Evolutionary conservation across 2,113 vertebrate species (phyloP), one percentile per base, ranked within the genome.

Genomic region (Canis aureus): DNA sequence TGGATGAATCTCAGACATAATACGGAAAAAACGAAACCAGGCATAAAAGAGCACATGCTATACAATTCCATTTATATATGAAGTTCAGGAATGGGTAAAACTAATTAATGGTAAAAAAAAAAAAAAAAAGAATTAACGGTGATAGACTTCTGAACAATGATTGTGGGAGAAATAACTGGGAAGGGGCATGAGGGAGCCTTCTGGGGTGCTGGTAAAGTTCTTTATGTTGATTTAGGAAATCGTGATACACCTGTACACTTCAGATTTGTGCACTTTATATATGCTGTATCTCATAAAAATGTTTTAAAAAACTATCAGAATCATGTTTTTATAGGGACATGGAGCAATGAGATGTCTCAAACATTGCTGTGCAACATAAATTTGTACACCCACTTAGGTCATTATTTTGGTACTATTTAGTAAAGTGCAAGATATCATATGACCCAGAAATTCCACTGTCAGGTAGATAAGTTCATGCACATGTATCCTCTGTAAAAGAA

Each of bases 81-180:
- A 74, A 94, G 35, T 66, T 94, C 81, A 87, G 57, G 22, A 94
- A 86, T 81, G 7, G 19, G 2, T 74, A 62, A 62, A 93, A 43
- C 43, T 43, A 43, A 43, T 43, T 43, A 43, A 43, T 43, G 43
- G 43, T 43, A 43, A 43, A 43, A 43, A 43, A 43, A 43, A 43
- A 43, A 43, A 43, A 43, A 43, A 43, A 43, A 43, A 5, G 4
- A 38, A 94, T 11, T 55, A 88, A 76, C 69, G 35, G n/a, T 49
- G 53, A 91, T 16, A 91, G 27, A 83, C 91, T 96, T 91, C 82
- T 71, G 67, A 95, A 95, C 35, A 88, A 11, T 73, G 55, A 85
- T 35, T 66, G 23, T 43, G 12, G 12, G 67, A 79, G 59, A 89
- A 95, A 51, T 80, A 62, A 93, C 32, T 89, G 29, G 76, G n/a